A percentile compares a stretch with the other conserved stretches of the same genome.
Conservation (phyloP, 2,797 vertebrate genomes). For the Chiroxiphia lanceolata region DNA sequence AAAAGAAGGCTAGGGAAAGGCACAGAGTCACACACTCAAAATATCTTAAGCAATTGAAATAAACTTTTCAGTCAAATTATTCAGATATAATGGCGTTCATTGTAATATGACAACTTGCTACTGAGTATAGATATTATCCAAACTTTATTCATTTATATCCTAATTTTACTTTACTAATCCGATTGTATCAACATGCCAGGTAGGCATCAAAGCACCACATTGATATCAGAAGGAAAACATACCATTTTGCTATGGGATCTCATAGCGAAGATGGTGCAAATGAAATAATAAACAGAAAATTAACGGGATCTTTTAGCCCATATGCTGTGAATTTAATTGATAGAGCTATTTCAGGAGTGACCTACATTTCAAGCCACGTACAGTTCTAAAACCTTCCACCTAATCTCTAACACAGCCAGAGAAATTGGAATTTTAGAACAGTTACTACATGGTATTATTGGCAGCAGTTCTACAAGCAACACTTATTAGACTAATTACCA, state of each 20-base stretch:
- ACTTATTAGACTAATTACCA: slow-evolving; percentile 53
- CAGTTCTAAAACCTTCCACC: slow-evolving; percentile 19
- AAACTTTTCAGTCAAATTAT: background rate
- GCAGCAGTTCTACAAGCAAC: slow-evolving; percentile 12
- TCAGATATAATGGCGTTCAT: background rate
- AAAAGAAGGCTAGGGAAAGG: background rate
- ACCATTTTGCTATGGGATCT: background rate
- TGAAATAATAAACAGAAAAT: slow-evolving; percentile 3
- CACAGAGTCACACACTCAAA: background rate
- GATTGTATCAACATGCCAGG: background rate
- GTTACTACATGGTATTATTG: slow-evolving; percentile 33
- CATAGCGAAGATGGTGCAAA: background rate
- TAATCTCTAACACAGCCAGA: background rate
- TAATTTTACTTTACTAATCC: background rate
- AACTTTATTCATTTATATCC: slow-evolving; percentile 20
- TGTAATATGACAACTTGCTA: background rate
- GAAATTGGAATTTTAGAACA: slow-evolving; percentile 29
- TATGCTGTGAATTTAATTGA: background rate
- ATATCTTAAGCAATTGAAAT: background rate
- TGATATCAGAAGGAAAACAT: background rate
- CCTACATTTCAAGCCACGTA: background rate
- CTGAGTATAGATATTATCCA: background rate
- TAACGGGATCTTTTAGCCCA: background rate
- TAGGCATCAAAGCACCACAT: background rate
- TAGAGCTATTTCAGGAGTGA: background rate